Base-by-base conservation (phyloP, 2,888 invertebrate genomes). In the Choreutis nemorana region DNA sequence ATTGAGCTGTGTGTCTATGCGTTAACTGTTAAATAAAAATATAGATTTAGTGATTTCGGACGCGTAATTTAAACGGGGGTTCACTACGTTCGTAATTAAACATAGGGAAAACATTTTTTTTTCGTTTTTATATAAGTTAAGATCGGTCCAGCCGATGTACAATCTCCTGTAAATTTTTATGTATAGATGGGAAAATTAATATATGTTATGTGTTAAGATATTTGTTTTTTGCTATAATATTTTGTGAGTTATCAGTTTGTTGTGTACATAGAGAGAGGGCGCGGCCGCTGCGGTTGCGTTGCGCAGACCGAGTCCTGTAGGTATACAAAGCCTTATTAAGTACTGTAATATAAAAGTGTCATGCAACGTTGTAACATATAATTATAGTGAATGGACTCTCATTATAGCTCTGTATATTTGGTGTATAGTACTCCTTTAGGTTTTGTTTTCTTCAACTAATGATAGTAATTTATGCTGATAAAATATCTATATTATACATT, bases 381-480 rank as follows among this genome's bases (percentile, higher is more conserved):
- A 57, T 41, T 45, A 50, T 71, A 67, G 56, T 50, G 64, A 53
- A 55, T 55, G 64, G 51, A 66, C 61, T 70, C 66, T 64, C 60
- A 52, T 45, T 44, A 14, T 70, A 70, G 65, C 48, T 71, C 60
- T 78, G 77, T 75, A 78, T 70, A 77, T 73, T 73, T 71, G 73
- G 75, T 77, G 77, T 77, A 77, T 66, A 77, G 75, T 66, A 70
- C 56, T 47, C 56, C 66, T 56, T 63, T 63, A 55, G 56, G 54
- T 58, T 62, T 72, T 65, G 55, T 59, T 68, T 59, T 57, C 56
- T 58, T 62, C 54, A 62, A 67, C 59, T 68, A 75, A 66, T 71
- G 58, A 71, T 77, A 77, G 71, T 78, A 73, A 78, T 78, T 78
- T 78, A 78, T 78, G 77, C 72, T 51, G 65, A 68, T 71, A 66